phyloP scores from a whole-genome alignment of 2,888 invertebrate genomes.

The Molanna angustata region DNA sequence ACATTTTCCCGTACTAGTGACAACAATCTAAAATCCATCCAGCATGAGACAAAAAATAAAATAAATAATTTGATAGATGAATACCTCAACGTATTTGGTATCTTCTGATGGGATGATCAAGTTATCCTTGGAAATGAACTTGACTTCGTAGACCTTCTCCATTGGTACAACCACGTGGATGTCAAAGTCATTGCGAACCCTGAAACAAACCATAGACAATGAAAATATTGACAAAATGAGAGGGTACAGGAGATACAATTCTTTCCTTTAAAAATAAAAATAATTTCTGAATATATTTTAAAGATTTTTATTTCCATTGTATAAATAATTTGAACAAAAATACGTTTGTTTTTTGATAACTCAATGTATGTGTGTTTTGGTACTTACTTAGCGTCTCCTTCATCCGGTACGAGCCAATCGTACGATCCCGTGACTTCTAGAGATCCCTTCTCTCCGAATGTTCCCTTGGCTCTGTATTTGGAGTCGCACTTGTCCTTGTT shows the following conservation, averaged over 20 bases:
- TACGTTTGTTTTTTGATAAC: no score
- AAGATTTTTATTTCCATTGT: no score
- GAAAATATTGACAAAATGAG: background rate
- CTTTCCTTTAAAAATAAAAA: no score
- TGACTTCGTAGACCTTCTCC: constrained; percentile 57
- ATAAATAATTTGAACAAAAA: no score
- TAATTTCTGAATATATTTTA: no score
- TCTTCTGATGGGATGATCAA: constrained; percentile 44
- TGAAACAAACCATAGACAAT: constrained; percentile 5
- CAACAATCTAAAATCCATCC: no score
- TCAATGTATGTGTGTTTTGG: background rate
- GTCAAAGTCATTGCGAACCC: constrained; percentile 32
- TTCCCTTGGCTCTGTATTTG: constrained; percentile 44
- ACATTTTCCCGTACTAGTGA: no score
- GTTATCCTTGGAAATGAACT: constrained; percentile 43
- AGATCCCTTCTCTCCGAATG: constrained; percentile 47
- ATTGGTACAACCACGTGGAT: constrained; percentile 55
- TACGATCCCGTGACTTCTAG: constrained; percentile 47
- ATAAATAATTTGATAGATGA: no score
- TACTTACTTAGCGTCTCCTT: constrained; percentile 44
- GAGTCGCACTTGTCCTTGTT: constrained; percentile 39
- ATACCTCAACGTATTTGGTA: constrained; percentile 43
- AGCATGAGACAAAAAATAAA: no score
- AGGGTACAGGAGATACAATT: background rate
- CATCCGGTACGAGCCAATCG: constrained; percentile 40